Conservation (phyloP, 2,888 invertebrate species). For the Doris montereyensis region DNA sequence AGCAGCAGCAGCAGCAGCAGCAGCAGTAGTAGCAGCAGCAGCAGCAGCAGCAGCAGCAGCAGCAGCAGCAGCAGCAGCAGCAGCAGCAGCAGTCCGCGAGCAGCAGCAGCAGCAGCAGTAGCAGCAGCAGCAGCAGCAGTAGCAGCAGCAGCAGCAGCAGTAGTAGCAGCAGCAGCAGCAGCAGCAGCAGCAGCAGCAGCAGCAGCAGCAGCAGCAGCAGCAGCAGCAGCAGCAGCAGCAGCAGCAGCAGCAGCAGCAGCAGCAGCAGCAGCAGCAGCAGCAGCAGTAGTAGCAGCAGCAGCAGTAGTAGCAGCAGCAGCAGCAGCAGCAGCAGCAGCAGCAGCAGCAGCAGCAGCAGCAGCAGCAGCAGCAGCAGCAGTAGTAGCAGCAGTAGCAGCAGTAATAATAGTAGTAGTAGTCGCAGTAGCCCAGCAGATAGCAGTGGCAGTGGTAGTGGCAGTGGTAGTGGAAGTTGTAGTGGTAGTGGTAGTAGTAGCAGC, state of each 20-base stretch:
- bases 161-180: not conserved
- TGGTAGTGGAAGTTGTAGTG: not conserved
- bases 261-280: not conserved
- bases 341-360: conserved; percentile 1
- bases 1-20: not conserved
- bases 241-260: not conserved
- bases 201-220: not conserved
- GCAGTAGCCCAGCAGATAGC: not conserved
- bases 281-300: not conserved
- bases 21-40: not conserved
- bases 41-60: not conserved
- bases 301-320: not conserved
- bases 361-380: not conserved
- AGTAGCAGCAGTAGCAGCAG: not conserved
- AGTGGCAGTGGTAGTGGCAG: not conserved
- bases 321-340: not conserved
- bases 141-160: not conserved
- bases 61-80: not conserved
- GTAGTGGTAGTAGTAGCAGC: not conserved
- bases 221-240: not conserved
- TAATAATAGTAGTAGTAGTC: not conserved
- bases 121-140: not conserved
- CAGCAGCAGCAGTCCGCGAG: not conserved
- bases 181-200: not conserved
- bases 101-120: not conserved